Percentiles rank a stretch among this genome's conserved stretches.
phyloP scores from a whole-genome alignment of 2,113 vertebrate species.

The Eclectus roratus region DNA sequence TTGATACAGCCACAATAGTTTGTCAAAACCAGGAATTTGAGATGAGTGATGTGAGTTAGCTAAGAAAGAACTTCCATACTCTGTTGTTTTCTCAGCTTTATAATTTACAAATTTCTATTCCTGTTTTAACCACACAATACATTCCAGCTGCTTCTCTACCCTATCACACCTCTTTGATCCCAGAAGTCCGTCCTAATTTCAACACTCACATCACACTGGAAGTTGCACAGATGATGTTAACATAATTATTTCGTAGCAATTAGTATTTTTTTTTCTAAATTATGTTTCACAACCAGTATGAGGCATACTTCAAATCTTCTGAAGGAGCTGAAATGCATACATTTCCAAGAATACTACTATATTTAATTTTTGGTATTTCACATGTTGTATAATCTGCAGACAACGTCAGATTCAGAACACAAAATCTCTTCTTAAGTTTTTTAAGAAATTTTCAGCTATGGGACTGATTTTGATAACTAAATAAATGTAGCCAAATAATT shows the following conservation, averaged over 20 bases:
- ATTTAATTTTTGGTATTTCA: neutral
- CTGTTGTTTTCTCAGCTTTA: neutral
- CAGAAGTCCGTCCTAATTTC: neutral
- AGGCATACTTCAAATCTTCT: neutral
- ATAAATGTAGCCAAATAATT: neutral
- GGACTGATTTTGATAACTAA: neutral
- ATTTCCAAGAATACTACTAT: neutral
- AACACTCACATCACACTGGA: neutral
- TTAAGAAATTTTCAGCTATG: neutral
- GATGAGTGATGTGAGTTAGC: neutral
- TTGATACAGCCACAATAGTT: neutral
- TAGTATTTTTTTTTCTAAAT: neutral
- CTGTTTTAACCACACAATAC: neutral
- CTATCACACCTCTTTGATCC: neutral
- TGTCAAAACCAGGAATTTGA: neutral
- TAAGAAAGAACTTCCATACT: neutral
- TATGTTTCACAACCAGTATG: neutral
- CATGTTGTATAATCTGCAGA: too few relatives aligned
- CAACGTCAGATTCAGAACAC: neutral
- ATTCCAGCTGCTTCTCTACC: neutral
- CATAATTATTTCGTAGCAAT: neutral
- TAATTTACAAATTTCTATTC: neutral
- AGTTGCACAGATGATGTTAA: neutral
- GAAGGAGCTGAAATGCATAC: neutral
- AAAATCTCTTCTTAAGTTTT: neutral